Evolutionary conservation across 2,888 invertebrate species (phyloP), one percentile per base, ranked within the genome.

Genomic region (Luffia ferchaultella): DNA sequence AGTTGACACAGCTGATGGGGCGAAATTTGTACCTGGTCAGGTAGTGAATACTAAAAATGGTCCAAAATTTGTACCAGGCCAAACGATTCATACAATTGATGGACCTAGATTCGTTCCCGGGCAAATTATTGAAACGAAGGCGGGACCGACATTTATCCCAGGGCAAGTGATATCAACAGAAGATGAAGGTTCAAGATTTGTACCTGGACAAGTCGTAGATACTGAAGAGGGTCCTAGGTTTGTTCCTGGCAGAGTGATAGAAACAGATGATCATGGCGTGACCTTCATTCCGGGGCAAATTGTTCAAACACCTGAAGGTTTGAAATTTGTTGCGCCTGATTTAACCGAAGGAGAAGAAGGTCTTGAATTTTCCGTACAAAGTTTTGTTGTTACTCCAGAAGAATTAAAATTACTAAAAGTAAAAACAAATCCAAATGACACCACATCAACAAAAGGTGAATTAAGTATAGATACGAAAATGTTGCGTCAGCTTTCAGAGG

Each of bases 251-350:
- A 88, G 91, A 75, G 90, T 90, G 47, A 85, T 92, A 45, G 88
- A 90, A 62, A 89, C 89, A 0, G 89, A 89, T 51, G 87, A 87
- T 46, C 89, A 91, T 16, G 87, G 88, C 18, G 86, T 91, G 1
- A 90, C 90, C 50, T 93, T 93, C 68, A 88, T 93, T 2, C 92
- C 93, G 3, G 93, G 93, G 1, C 92, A 92, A 77, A 91, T 92
- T 7, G 85, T 93, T 30, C 86, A 90, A 65, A 92, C 91, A 18
- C 88, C 89, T 43, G 88, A 87, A 63, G 92, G 92, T 0, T 80
- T 88, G 1, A 87, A 87, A 54, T 90, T 90, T 62, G 87, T 90
- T 2, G 90, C 90, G 0, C 89, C 90, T 18, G 89, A 90, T 62
- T 73, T 90, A 2, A 87, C 85, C 7, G 89, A 89, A 62, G 89